phyloP scores from a whole-genome alignment of 2,888 invertebrate genomes.

The Carcina quercana region DNA sequence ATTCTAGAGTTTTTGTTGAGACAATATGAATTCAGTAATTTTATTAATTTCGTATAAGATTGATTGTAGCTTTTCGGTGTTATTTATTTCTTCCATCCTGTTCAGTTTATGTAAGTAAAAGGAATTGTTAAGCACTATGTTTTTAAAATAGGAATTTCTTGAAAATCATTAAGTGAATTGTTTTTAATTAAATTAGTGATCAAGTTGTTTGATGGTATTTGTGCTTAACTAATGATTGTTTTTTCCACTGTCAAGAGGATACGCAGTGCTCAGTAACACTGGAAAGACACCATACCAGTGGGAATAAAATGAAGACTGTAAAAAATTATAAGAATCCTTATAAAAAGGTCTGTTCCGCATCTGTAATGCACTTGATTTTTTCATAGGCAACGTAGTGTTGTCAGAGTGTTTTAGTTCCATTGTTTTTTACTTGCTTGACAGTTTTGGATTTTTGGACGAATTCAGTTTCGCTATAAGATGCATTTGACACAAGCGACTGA shows the following conservation, averaged over 20 bases:
- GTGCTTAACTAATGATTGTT: conserved; percentile 24
- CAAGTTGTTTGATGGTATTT: conserved; percentile 1
- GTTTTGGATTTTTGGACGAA: no score
- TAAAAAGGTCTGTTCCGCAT: conserved; percentile 56
- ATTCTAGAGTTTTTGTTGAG: conserved; percentile 1
- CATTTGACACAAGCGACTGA: no score
- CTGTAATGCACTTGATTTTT: conserved; percentile 20
- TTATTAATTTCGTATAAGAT: not conserved
- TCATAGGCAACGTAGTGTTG: conserved; percentile 44
- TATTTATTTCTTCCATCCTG: no score
- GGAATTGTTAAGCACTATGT: no score
- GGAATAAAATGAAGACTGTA: conserved; percentile 65
- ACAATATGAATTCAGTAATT: not conserved
- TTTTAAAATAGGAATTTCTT: conserved; percentile 1
- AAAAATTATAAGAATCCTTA: conserved; percentile 64
- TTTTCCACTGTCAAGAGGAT: conserved; percentile 60
- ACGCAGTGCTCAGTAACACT: conserved; percentile 67
- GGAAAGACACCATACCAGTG: conserved; percentile 57
- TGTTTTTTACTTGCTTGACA: no score
- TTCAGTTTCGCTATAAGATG: no score
- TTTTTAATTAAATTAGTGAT: conserved; percentile 1
- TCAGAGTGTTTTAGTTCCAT: no score
- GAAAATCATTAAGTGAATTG: conserved; percentile 5
- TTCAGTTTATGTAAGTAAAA: no score
- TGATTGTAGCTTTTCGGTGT: no score